Evolutionary conservation across 2,113 vertebrate species (phyloP), one percentile per base, ranked within the genome.

Genomic region (Sebastes schlegelii): DNA sequence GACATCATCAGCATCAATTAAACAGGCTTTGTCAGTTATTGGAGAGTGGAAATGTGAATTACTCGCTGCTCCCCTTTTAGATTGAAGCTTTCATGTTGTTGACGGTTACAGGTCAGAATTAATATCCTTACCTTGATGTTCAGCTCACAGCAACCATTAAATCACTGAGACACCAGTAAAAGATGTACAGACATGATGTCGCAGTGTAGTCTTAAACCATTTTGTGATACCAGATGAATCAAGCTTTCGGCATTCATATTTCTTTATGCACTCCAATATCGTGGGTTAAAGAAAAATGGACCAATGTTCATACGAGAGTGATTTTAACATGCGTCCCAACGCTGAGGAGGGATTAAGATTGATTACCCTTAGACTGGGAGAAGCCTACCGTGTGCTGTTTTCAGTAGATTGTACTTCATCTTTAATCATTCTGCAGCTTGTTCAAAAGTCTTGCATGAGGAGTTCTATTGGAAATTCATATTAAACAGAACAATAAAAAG

Each of bases 401-500:
- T 42, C 45, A 40, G 45, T 13, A 63, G 72, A 51, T 52, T 61
- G 57, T 67, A 49, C 54, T 74, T 19, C 74, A 77, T 48, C 61
- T 76, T 65, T 54, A 26, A 54, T 73, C 65, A 64, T 61, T 61
- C 63, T 77, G 73, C 82, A 64, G 78, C 70, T 74, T 66, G 74
- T 86, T 88, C 57, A 40, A 43, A 74, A 77, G 43, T 74, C 66
- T 77, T 88, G 82, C 87, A 90, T 88, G 87, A 87, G 57, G 58
- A 76, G 64, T 69, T 79, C 26, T 63, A 60, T 67, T 79, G 72
- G 48, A 86, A 82, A 87, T 69, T 81, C 40, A 89, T 34, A 34
- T 34, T 52, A 54, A 79, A 80, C 46, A 26, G 55, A 84, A 84
- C 60, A 91, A 88, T 90, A 89, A 90, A 62, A 87, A 79, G 57